Base-by-base conservation (phyloP, 2,797 vertebrate genomes). In the Amblyopsis hoosieri region DNA sequence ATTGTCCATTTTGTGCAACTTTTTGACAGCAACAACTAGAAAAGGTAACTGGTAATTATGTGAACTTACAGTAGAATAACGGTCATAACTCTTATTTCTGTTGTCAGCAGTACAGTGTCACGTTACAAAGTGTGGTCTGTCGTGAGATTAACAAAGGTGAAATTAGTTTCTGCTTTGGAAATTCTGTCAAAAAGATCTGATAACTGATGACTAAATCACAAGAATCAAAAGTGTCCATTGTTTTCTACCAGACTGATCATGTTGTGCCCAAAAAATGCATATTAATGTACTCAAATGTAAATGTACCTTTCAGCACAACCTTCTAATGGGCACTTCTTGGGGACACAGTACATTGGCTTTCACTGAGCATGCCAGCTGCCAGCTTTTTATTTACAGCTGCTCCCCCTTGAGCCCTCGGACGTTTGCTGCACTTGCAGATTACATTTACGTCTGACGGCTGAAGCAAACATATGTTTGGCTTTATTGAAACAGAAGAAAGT, bases 391-490 rank as follows among this genome's bases (percentile, higher is more conserved):
- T 87, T 86, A 80, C 86, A 92, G 85, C 88, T 86, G 87, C 86
- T 87, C 67, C 68, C 81, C 71, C 81, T 55, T 14, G 76, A 87
- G 83, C 76, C 80, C 55, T 82, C 65, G 69, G 60, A 83, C 62
- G 13, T 79, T 84, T 83, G 74, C 80, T 80, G 67, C 79, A 67
- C 76, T 80, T 75, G 83, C 80, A 80, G 85, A 89, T 87, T 91
- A 65, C 76, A 72, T 85, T 90, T 76, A 82, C 77, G 84, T 84
- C 78, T 75, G 72, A 89, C 81, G 75, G 74, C 67, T 60, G 69
- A 82, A 75, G 82, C 80, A 87, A 91, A 87, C 85, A 89, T 84
- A 84, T 89, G 89, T 83, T 89, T 51, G 72, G 72, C 73, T 65
- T 80, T 78, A 79, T 82, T 76, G 71, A 79, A 86, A 86, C 72